These are phyloP conservation scores for Chaetura pelagica DNA, from an alignment of 2,113 vertebrate species.

Conservation along the genomic window DNA sequence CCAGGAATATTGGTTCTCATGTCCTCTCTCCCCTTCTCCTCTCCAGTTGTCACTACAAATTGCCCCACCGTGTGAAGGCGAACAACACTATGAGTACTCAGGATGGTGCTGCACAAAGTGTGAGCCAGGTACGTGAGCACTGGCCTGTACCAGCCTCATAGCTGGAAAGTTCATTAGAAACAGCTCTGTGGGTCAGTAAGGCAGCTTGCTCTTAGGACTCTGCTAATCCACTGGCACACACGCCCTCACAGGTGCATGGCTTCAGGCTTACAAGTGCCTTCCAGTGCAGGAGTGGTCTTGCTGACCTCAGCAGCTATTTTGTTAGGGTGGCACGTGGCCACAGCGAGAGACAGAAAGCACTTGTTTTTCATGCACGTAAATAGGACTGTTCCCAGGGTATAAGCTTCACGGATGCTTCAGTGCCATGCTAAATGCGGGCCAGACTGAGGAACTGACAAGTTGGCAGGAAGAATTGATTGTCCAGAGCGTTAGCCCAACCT, in stretches of 20 bases:
- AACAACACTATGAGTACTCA: slow-evolving; percentile 69
- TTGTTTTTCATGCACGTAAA: rapidly evolving
- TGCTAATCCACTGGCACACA: background rate
- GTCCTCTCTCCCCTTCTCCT: background rate
- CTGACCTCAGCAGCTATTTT: background rate
- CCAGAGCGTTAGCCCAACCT: background rate
- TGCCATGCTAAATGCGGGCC: background rate
- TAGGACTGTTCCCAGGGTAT: background rate
- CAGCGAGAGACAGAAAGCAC: background rate
- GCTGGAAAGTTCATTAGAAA: background rate
- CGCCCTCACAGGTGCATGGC: background rate
- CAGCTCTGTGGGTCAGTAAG: background rate
- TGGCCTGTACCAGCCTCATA: background rate
- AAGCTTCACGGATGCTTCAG: background rate
- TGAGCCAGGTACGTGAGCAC: slow-evolving; percentile 73
- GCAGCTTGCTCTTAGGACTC: background rate
- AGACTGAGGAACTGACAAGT: background rate
- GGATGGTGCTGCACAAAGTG: slow-evolving; percentile 79
- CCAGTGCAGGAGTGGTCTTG: background rate
- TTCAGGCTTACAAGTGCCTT: background rate
- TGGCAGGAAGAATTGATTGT: background rate
- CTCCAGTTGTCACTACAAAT: slow-evolving; percentile 72
- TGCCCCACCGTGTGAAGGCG: slow-evolving; percentile 26
- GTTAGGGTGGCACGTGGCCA: background rate
- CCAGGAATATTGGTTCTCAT: background rate